Evolutionary conservation across 2,797 vertebrate species (phyloP), one percentile per base, ranked within the genome.

Genomic region (Pseudochirops corinnae): DNA sequence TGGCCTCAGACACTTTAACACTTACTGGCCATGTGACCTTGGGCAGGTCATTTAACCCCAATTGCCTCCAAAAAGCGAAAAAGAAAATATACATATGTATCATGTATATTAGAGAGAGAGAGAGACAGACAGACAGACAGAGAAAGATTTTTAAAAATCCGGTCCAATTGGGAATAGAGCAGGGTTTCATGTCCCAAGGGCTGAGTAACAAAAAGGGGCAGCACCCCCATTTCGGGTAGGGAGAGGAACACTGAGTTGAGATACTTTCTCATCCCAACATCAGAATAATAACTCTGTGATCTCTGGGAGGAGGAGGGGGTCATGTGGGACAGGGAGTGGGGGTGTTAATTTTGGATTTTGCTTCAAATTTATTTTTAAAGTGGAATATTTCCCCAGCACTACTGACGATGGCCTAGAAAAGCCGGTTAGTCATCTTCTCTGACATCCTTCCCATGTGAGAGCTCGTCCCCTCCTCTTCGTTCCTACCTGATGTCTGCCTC

Each of bases 321-420:
- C 96, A 97, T 95, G 90, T 94, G 94, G 97, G 95, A 46, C 74
- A 87, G 39, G 74, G 74, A 87, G 39, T 87, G 74, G 74, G 95
- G 98, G 96, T 97, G 95, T 96, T 97, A 95, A 97, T 96, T 97
- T 97, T 96, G 96, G 95, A 95, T 94, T 97, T 96, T 16, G 24
- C 97, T 97, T 98, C 95, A 94, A 92, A 58, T 95, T 97, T 97
- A 97, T 97, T 97, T 98, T 97, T 96, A 95, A 97, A 98, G 96
- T 95, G 93, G 62, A 96, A 95, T 97, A 96, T 97, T 95, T 97
- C 95, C 95, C 91, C n/a, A 31, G 93, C 94, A 93, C 95, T 93
- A 97, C 94, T 93, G 94, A 94, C 92, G 94, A 56, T 96, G 97
- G 95, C 97, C 97, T 95, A 98, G 97, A 97, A 97, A 98, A 97